Percentiles rank a stretch among this genome's conserved stretches.
Conservation (phyloP, 2,113 vertebrate genomes). For the Pelmatolapia mariae region DNA sequence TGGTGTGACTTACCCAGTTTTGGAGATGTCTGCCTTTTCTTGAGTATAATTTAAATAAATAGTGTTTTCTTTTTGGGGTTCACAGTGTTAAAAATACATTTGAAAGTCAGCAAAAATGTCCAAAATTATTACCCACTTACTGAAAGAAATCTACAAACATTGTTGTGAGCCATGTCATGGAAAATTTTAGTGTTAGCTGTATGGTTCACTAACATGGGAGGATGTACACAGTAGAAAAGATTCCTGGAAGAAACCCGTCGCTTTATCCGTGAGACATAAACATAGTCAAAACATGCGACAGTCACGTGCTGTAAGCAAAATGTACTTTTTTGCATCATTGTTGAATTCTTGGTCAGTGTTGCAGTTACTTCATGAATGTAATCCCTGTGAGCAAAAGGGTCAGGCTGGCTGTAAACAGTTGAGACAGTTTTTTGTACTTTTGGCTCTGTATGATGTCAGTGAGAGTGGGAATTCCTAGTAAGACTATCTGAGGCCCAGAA, state of each 20-base stretch:
- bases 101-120: neutral
- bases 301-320: neutral
- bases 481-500: neutral
- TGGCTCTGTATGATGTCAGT: neutral
- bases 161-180: neutral
- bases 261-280: neutral
- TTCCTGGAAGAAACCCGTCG: fast-evolving
- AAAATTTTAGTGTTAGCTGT: neutral
- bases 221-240: neutral
- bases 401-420: no score
- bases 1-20: neutral
- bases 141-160: neutral
- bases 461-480: neutral
- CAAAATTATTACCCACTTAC: neutral
- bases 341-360: neutral
- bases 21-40: neutral
- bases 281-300: neutral
- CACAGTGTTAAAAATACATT: neutral
- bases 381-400: neutral
- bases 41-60: neutral
- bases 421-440: neutral
- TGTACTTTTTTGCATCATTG: neutral
- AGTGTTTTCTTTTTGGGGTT: neutral
- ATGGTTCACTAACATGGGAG: neutral
- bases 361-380: neutral